A percentile compares a stretch with the other conserved stretches of the same genome.
Conservation (phyloP, 2,888 invertebrate species). For the Lissonota sp. region DNA sequence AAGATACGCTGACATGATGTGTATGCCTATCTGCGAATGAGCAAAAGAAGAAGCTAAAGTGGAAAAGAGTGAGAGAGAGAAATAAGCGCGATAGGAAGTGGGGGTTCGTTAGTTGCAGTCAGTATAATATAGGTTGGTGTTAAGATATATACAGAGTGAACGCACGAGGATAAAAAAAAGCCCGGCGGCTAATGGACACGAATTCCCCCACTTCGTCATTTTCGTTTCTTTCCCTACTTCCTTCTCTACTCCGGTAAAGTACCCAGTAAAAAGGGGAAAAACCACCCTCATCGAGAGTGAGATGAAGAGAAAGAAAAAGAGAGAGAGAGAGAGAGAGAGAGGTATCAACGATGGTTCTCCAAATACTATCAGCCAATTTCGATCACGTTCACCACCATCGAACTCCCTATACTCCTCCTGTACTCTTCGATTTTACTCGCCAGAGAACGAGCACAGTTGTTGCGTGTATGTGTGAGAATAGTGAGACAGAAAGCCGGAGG, state of each 20-base stretch:
- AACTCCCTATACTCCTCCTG: conserved; percentile 17
- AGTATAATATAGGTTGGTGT: conserved; percentile 7
- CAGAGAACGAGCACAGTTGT: background rate
- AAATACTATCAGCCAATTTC: conserved; percentile 59
- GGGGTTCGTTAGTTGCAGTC: conserved; percentile 36
- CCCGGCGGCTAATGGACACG: conserved; percentile 48
- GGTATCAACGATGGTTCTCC: conserved; percentile 38
- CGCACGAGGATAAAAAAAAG: conserved; percentile 42
- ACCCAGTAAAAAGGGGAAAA: conserved; percentile 40
- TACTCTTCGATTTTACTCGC: conserved; percentile 53
- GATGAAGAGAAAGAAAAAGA: background rate
- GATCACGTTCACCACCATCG: conserved; percentile 50
- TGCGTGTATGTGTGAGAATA: background rate
- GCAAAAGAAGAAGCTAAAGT: conserved; percentile 23
- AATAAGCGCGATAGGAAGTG: background rate
- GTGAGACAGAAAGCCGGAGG: conserved; percentile 36
- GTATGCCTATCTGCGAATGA: conserved; percentile 25
- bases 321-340: conserved; percentile 21
- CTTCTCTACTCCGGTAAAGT: conserved; percentile 39
- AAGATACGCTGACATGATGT: conserved; percentile 37
- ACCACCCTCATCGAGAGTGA: conserved; percentile 9
- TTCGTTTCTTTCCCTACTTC: conserved; percentile 9
- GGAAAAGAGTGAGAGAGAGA: conserved; percentile 1
- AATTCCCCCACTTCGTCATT: conserved; percentile 33
- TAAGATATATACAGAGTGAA: conserved; percentile 38